These are phyloP conservation scores for Argopecten irradians DNA, from an alignment of 1,140 invertebrate species.

Conservation along the genomic window DNA sequence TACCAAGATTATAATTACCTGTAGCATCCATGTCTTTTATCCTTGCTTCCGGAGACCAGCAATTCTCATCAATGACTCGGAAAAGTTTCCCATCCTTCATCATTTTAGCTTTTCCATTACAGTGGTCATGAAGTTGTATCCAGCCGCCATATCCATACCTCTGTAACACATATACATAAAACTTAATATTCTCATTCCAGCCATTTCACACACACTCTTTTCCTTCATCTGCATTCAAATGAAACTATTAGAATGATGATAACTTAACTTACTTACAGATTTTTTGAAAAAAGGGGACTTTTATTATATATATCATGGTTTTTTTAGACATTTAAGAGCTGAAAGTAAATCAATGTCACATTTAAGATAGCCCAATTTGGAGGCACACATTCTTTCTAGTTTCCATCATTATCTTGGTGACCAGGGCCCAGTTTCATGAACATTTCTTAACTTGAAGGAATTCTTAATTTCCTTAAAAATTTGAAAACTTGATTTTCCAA, in stretches of 20 bases:
- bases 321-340: neutral
- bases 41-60: constrained; percentile 78
- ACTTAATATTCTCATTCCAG: neutral
- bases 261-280: neutral
- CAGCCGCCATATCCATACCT: constrained; percentile 82
- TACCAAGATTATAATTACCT: too few relatives aligned
- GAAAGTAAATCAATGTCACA: neutral
- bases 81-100: constrained; percentile 81
- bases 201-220: too few relatives aligned
- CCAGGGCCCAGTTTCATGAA: too few relatives aligned
- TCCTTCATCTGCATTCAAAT: neutral
- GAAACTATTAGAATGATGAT: neutral
- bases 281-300: neutral
- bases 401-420: too few relatives aligned
- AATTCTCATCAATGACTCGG: constrained; percentile 80
- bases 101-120: constrained; percentile 78
- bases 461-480: too few relatives aligned
- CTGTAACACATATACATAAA: constrained; percentile 65
- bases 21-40: constrained; percentile 77
- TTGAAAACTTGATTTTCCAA: too few relatives aligned
- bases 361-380: too few relatives aligned
- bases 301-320: neutral
- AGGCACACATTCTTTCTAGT: too few relatives aligned
- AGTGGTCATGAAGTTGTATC: constrained; percentile 78
- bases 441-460: too few relatives aligned